A percentile compares a stretch with the other conserved stretches of the same genome.
Conservation (phyloP, 2,113 vertebrate species). For the Indicator indicator region DNA sequence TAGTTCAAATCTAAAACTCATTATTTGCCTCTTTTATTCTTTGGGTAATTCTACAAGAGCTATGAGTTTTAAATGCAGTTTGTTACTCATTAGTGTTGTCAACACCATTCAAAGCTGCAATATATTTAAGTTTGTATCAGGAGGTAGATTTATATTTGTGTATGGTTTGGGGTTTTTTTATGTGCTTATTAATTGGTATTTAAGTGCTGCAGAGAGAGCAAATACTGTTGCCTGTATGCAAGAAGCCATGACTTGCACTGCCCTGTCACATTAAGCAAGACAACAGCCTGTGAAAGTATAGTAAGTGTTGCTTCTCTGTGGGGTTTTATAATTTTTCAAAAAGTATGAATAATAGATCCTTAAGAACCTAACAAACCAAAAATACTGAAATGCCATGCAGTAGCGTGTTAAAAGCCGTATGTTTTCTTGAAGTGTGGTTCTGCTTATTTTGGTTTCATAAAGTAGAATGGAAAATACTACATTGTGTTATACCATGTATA, state of each 20-base stretch:
- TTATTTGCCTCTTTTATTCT: not conserved
- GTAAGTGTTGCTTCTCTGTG: slow-evolving; percentile 6
- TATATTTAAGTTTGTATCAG: not conserved
- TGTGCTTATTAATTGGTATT: slow-evolving; percentile 1
- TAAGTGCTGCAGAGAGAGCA: not conserved
- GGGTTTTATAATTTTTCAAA: not conserved
- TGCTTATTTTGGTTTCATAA: not conserved
- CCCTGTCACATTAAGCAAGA: not conserved
- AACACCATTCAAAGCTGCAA: not conserved
- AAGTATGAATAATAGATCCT: not conserved
- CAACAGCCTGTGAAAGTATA: not conserved
- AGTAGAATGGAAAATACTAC: not conserved
- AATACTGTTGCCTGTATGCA: not conserved
- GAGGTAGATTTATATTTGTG: not conserved
- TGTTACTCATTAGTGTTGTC: not conserved
- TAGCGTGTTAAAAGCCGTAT: not conserved
- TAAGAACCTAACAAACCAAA: not conserved
- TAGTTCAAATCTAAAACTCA: not conserved
- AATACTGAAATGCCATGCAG: not conserved
- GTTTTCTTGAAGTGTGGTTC: not conserved
- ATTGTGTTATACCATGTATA: accelerated
- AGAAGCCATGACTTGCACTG: not conserved
- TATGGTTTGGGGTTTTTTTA: not conserved
- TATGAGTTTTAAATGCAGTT: not conserved
- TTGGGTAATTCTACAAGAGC: not conserved